A percentile compares a stretch with the other conserved stretches of the same genome.
These are phyloP conservation scores for Setophaga petechia DNA, from an alignment of 2,113 vertebrate genomes.

Conservation along the genomic window DNA sequence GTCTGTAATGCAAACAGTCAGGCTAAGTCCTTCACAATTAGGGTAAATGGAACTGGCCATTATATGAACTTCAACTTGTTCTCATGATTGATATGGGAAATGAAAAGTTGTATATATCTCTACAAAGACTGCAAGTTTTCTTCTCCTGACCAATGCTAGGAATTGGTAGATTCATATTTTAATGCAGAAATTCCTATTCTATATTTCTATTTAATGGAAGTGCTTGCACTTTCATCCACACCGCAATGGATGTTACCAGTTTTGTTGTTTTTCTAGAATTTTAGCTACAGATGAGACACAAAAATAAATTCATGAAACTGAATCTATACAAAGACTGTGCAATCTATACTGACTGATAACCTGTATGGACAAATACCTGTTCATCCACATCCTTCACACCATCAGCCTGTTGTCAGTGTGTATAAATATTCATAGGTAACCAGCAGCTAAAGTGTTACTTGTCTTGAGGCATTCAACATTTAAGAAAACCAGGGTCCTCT, in stretches of 20 bases:
- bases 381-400: not conserved
- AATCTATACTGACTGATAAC: not conserved
- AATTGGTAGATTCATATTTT: constrained; percentile 24
- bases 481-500: not conserved
- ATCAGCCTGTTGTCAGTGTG: not conserved
- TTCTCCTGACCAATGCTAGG: constrained; percentile 16
- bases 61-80: constrained; percentile 87
- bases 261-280: not conserved
- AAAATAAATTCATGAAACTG: not conserved
- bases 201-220: not conserved
- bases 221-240: constrained; percentile 45
- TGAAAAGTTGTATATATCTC: constrained; percentile 80
- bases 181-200: not conserved
- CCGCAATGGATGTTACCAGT: not conserved
- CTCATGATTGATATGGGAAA: constrained; percentile 99
- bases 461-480: not conserved
- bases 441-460: not conserved
- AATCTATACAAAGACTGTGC: not conserved
- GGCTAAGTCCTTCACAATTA: constrained; percentile 88
- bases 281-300: not conserved
- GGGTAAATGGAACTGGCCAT: constrained; percentile 88
- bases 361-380: not conserved
- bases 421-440: not conserved
- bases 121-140: constrained; percentile 43
- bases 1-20: constrained; percentile 83